Evolutionary conservation across 2,888 invertebrate genomes (phyloP).

Genomic region (Tenthredo mesomela): DNA sequence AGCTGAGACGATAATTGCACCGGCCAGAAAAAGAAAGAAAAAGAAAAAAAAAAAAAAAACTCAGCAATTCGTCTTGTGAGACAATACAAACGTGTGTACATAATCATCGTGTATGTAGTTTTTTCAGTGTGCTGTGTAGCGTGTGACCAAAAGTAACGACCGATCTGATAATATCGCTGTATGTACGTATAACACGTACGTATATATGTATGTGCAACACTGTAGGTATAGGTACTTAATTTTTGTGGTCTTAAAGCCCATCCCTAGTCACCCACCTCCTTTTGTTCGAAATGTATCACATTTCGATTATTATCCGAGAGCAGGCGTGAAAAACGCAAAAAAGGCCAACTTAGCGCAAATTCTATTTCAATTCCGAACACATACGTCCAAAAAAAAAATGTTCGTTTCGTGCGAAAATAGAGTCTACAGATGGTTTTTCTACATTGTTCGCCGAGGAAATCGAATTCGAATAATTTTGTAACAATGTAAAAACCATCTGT

Average conservation of each 20-base stretch:
- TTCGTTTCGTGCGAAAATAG: too few species aligned
- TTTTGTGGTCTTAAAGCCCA: background rate
- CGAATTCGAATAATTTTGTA: too few species aligned
- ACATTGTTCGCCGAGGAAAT: too few species aligned
- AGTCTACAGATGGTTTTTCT: too few species aligned
- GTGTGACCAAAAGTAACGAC: slow-evolving; percentile 23
- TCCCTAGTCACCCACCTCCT: too few species aligned
- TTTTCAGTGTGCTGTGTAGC: background rate
- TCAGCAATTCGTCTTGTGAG: background rate
- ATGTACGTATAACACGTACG: background rate
- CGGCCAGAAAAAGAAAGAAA: background rate
- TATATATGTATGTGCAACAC: background rate
- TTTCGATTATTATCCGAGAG: too few species aligned
- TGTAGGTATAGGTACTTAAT: background rate
- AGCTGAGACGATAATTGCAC: background rate
- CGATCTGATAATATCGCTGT: background rate
- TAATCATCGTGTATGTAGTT: background rate
- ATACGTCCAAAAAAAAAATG: too few species aligned
- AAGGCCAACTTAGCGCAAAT: too few species aligned
- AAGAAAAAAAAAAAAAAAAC: background rate
- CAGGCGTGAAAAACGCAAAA: too few species aligned
- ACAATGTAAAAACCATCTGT: too few species aligned
- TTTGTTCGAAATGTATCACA: too few species aligned
- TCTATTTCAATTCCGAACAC: too few species aligned
- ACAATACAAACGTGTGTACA: background rate